Conservation (phyloP, 2,113 vertebrate species). For the Zosterops pallidus region DNA sequence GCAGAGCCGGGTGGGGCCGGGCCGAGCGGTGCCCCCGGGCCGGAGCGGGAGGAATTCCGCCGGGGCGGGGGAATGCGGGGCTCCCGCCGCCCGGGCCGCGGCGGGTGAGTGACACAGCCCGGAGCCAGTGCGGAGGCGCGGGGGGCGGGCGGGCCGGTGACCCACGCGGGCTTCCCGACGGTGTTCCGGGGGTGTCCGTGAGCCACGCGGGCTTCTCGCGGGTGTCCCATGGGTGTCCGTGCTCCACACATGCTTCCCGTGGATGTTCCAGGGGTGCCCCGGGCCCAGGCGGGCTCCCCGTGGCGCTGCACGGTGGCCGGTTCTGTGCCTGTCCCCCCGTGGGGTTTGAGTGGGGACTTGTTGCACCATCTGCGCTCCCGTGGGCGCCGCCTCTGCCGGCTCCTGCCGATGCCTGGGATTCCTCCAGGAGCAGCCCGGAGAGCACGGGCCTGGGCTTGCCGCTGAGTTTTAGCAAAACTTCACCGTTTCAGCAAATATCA, state of each 20-base stretch:
- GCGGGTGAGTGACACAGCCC: not conserved
- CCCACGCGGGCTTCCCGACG: not conserved
- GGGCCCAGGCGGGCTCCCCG: not conserved
- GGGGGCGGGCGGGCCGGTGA: not conserved
- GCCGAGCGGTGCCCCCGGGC: too few species aligned
- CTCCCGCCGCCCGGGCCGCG: too few species aligned
- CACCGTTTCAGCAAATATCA: not conserved
- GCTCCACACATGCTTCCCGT: not conserved
- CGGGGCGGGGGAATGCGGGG: too few species aligned
- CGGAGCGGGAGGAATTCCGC: too few species aligned
- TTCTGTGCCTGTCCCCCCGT: not conserved
- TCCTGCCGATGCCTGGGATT: not conserved
- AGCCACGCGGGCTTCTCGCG: not conserved
- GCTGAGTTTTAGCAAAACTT: not conserved
- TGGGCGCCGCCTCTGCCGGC: not conserved
- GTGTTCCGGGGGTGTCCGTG: fast-evolving
- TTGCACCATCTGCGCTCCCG: not conserved
- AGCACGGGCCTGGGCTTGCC: not conserved
- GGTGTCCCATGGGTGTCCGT: too few species aligned
- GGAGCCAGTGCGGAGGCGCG: not conserved
- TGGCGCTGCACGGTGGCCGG: not conserved
- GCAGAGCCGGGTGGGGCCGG: too few species aligned
- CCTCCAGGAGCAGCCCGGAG: not conserved
- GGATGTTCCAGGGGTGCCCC: not conserved
- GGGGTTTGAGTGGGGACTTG: not conserved